Base-by-base conservation (phyloP, 1,140 invertebrate genomes). In the Drosophila truncata region DNA sequence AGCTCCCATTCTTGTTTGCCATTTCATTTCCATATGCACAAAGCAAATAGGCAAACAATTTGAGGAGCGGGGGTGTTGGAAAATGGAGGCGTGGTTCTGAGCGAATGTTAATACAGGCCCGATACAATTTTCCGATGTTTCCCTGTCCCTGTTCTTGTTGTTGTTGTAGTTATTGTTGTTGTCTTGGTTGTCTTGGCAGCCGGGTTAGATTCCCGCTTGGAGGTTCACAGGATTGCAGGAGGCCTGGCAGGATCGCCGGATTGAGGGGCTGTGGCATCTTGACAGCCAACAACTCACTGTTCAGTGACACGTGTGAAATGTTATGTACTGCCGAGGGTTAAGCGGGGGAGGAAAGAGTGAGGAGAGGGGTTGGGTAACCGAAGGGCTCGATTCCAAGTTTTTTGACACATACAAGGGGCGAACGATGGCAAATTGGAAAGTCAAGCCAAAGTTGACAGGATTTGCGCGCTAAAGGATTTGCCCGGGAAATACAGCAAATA, bases 11-110 rank as follows among this genome's bases (percentile, higher is more conserved):
- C 66, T 50, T 88, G 82, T 90, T 88, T 88, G 78, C 85, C 84
- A 90, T 88, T 88, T 88, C 67, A 90, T 90, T 88, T 87, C 78
- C 78, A 90, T 87, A 88, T 84, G 84, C 85, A 84, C 73, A 88
- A 78, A 78, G 80, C 85, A 88, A 90, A 88, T 88, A 83, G 74
- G 84, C 78, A 83, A 88, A 86, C 84, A 88, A 88, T 66, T 72
- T 70, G 52, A 35, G 47, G 54, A 49, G 29, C 25, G 18, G 8
- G 31, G 14, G 42, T 33, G 23, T 14, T 33, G 44, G 11, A 42
- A 60, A 64, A 42, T 14, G 42, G 44, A 39, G 65, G 49, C 23
- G 20, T 58, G 47, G 54, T 27, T 69, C 64, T 29, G 52, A 59
- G 27, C 41, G 70, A 71, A 59, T 60, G 67, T 50, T 73, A 72